Evolutionary conservation across 2,888 invertebrate species (phyloP).

Genomic region (Tipula lateralis): DNA sequence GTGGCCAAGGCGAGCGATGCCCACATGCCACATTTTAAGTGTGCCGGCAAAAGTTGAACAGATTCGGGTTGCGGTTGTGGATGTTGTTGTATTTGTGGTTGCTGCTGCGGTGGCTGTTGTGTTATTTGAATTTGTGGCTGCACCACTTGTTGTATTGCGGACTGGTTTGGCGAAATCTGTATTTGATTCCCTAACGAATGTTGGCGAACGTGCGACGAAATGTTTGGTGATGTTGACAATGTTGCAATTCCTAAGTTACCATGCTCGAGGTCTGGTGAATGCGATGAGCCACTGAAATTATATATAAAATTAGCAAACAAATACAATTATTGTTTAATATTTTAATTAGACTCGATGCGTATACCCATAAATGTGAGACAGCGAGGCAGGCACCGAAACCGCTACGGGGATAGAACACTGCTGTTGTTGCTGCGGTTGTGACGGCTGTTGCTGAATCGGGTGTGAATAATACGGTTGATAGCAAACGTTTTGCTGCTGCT

Average conservation of each 20-base stretch:
- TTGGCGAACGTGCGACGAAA: neutral
- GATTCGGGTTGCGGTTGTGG: constrained; percentile 31
- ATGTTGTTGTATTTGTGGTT: constrained; percentile 43
- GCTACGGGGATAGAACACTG: constrained; percentile 36
- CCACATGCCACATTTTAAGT: constrained; percentile 66
- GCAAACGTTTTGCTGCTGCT: constrained; percentile 34
- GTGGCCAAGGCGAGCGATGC: constrained; percentile 65
- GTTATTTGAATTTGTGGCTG: constrained; percentile 31
- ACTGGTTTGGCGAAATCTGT: neutral
- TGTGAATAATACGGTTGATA: constrained; percentile 31
- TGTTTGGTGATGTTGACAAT: neutral
- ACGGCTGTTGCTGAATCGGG: neutral
- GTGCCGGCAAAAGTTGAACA: constrained; percentile 53
- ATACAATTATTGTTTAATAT: too few species aligned
- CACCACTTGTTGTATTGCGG: neutral
- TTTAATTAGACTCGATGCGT: constrained; percentile 31
- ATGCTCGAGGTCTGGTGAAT: constrained; percentile 38
- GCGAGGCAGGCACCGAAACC: constrained; percentile 35
- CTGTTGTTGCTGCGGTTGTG: neutral
- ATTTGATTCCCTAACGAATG: neutral
- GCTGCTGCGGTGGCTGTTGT: constrained; percentile 53
- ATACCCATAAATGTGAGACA: constrained; percentile 40
- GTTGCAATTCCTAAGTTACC: constrained; percentile 36
- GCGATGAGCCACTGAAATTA: constrained; percentile 37
- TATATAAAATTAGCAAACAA: neutral